Evolutionary conservation across 2,888 invertebrate genomes (phyloP).

Genomic region (Dione juno): DNA sequence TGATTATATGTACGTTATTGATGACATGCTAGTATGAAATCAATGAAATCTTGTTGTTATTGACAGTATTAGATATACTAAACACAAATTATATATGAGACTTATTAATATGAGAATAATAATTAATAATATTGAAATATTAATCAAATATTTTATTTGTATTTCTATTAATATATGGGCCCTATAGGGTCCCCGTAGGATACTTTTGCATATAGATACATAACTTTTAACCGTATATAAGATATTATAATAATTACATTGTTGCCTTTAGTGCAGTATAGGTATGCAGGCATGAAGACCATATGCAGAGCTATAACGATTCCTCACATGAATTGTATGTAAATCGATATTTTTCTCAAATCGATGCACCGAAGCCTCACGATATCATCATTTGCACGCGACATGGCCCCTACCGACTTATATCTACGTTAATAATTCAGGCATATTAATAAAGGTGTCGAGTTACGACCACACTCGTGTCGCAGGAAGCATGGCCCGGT

Average conservation of each 20-base stretch:
- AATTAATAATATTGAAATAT: no score
- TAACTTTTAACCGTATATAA: background rate
- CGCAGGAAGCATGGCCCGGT: slow-evolving; percentile 80
- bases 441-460: slow-evolving; percentile 80
- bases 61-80: background rate
- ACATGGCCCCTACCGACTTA: slow-evolving; percentile 70
- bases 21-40: slow-evolving; percentile 51
- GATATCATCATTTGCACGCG: slow-evolving; percentile 77
- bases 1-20: slow-evolving; percentile 45
- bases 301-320: slow-evolving; percentile 28
- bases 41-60: background rate
- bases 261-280: background rate
- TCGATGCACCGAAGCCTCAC: slow-evolving; percentile 76
- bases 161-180: no score
- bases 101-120: no score
- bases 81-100: background rate
- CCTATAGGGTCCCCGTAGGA: no score
- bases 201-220: background rate
- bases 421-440: slow-evolving; percentile 81
- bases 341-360: slow-evolving; percentile 75
- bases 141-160: background rate
- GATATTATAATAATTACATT: background rate
- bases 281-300: slow-evolving; percentile 11
- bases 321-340: slow-evolving; percentile 53
- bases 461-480: slow-evolving; percentile 80